Base-by-base conservation (phyloP, 2,888 invertebrate genomes). In the Drosophila eohydei region DNA sequence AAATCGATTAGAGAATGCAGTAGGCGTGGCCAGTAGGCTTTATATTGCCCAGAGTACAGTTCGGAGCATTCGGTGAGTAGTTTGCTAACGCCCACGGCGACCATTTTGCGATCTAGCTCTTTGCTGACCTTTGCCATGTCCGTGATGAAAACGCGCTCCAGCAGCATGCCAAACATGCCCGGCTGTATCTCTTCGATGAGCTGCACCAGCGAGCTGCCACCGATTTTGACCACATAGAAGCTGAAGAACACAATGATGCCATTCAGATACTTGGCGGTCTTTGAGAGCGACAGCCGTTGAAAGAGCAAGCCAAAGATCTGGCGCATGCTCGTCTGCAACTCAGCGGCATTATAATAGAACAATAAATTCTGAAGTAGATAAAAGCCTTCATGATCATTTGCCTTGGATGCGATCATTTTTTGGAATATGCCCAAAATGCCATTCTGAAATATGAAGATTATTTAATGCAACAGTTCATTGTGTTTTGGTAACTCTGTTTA, bases 381-480 rank as follows among this genome's bases (percentile, higher is more conserved):
- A 93, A 99, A 99, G 7, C 99, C 99, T 93, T 99, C 98, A 89
- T 98, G 98, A 92, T 99, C 99, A 91, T 99, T 97, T 0, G 96
- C 94, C 93, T 98, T 98, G 0, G 98, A 98, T 0, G 98, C 97
- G 74, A 99, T 97, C 90, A 99, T 94, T 93, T 99, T 98, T 92
- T 99, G 99, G 93, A 98, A 99, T 9, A 99, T 97, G 2, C 99
- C 99, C 50, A 99, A 94, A 82, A 98, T 95, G 2, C 96, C 96
- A 85, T 95, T 95, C 95, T 96, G 21, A 41, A 76, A 76, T 28
- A 16, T 2, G 4, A 8, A 9, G 4, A 6, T 0, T 48, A 21
- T 40, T 32, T n/a, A 43, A 4, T 11, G 4, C 7, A 3, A 2
- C 6, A 14, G 28, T 30, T 16, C 28, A 0, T 5, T 7, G 0